Conservation (phyloP, 2,888 invertebrate genomes). For the Blomia tropicalis region DNA sequence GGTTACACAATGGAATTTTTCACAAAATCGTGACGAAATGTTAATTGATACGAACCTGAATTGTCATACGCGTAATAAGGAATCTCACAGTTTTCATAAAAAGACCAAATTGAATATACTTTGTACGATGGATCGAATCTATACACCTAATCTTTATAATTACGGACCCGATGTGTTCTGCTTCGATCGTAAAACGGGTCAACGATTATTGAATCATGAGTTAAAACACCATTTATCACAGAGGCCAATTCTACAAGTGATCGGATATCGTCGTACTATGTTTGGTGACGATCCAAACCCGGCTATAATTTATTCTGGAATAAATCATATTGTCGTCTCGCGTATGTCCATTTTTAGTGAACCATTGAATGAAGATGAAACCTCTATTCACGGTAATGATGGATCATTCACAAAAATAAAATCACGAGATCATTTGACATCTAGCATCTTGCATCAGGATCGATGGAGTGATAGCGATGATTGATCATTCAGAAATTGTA, state of each 20-base stretch:
- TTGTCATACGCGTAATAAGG: not conserved
- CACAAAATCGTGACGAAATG: not conserved
- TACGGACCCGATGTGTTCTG: not conserved
- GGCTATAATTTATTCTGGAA: not conserved
- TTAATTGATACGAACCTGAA: not conserved
- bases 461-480: slow-evolving; percentile 23
- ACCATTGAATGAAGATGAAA: not conserved
- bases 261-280: not conserved
- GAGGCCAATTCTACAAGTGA: not conserved
- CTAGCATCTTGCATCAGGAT: slow-evolving; percentile 2
- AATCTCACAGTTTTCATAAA: not conserved
- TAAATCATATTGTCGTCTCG: not conserved
- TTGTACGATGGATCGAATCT: not conserved
- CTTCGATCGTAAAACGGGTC: not conserved
- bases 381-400: not conserved
- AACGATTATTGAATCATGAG: not conserved
- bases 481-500: not conserved
- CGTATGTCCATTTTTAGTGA: not conserved
- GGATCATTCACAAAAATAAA: not conserved
- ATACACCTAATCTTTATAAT: not conserved
- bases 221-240: not conserved
- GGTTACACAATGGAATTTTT: slow-evolving; percentile 24
- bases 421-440: not conserved
- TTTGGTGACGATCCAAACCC: not conserved
- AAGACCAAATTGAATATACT: not conserved